These are phyloP conservation scores for Eriocheir sinensis DNA, from an alignment of 1,140 invertebrate species.

Conservation along the genomic window DNA sequence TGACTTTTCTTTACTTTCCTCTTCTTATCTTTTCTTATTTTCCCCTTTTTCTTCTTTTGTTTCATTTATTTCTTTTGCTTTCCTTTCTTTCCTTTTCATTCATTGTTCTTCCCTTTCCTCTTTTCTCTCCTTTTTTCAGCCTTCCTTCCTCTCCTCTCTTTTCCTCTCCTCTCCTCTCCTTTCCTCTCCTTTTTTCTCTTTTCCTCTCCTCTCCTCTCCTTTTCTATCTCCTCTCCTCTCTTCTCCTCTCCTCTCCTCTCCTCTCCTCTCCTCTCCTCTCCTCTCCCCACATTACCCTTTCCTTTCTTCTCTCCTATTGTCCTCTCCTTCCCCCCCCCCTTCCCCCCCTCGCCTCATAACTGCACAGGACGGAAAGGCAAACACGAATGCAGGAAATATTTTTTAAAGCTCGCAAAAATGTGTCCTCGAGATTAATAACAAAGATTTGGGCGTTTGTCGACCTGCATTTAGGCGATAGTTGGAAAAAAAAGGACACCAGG, in stretches of 20 bases:
- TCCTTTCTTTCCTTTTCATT: not conserved
- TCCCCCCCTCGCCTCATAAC: not conserved
- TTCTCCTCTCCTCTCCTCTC: not conserved
- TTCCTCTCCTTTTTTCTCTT: not conserved
- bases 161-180: not conserved
- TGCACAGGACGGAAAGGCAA: not conserved
- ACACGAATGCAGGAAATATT: not conserved
- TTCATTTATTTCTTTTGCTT: not conserved
- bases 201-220: not conserved
- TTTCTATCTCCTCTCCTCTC: not conserved
- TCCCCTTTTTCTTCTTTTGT: not conserved
- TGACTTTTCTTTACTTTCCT: not conserved
- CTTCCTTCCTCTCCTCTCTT: not conserved
- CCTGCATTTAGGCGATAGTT: not conserved
- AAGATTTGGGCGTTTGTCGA: not conserved
- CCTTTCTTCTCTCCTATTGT: not conserved
- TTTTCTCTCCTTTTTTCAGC: not conserved
- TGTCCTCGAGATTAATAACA: not conserved
- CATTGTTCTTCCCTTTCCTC: not conserved
- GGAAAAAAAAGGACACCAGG: not conserved
- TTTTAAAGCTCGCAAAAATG: not conserved
- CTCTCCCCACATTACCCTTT: not conserved
- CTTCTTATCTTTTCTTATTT: not conserved
- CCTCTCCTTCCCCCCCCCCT: not conserved
- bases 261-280: not conserved